Base-by-base conservation (phyloP, 23 tunicate species). In the Clavelina lepadiformis region DNA sequence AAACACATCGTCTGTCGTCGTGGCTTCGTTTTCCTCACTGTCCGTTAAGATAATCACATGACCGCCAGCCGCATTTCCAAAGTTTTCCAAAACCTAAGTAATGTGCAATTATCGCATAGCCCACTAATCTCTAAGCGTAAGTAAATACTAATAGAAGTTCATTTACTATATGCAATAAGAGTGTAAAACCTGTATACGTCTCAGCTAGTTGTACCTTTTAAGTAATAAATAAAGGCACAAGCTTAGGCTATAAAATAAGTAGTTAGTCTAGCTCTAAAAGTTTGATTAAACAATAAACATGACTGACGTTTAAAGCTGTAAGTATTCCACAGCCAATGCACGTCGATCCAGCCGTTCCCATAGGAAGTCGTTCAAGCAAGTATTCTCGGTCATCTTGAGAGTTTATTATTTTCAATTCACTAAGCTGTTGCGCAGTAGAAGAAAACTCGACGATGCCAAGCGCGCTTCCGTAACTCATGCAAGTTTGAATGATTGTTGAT, bases 371-470 rank as follows among this genome's bases (percentile, higher is more conserved):
- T 32, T 34, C 63, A 15, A 23, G 11, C 47, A 74, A 61, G 33
- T 47, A 28, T 32, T 62, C 52, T 33, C 71, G 61, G 29, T 74
- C 57, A 24, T 28, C 35, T 5, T 28, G 34, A 7, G 45, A 21
- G 2, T 63, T 27, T 23, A 74, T 34, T 1, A 33, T 38, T 31
- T 60, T 23, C 68, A 74, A 1, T 3, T 33, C 5, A 5, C 60
- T 63, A 1, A 62, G 44, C 3, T 50, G 33, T 1, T 31, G 8
- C 8, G 80, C 71, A 34, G 28, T 3, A 13, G 61, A 44, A 49
- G 70, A 62, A 31, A 74, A 74, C 52, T 62, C 37, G 3, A 74
- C 71, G 31, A 74, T 74, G 5, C 80, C 80, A 28, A 74, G 23
- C 5, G 56, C 47, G 22, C 71, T 63, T 49, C 80, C 80, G 46